Evolutionary conservation across 2,797 vertebrate species (phyloP), one percentile per base, ranked within the genome.

Genomic region (Eutrigla gurnardus): DNA sequence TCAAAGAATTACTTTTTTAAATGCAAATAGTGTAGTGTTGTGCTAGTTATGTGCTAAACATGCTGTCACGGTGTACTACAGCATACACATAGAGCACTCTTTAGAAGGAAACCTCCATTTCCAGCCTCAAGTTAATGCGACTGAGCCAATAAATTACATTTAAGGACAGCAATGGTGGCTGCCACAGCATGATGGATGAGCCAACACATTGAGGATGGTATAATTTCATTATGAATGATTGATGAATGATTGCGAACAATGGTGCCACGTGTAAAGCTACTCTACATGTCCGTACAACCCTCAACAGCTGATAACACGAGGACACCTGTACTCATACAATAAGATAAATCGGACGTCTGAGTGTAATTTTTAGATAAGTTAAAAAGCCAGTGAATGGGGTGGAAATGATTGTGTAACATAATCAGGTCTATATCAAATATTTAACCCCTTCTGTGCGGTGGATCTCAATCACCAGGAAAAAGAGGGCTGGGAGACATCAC

Each of bases 151-250:
- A 86, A 85, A 88, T 87, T 82, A 49, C 82, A 82, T 78, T 74
- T 86, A 75, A 66, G 18, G 60, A 69, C 73, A 67, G 50, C 57
- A 43, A 63, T 6, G 13, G 65, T 65, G 70, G 66, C 65, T 83
- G 39, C 10, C 60, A 70, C 78, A 58, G 74, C 3, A 49, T 81
- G 82, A 89, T 88, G 77, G 83, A 88, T 89, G 87, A 81, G 63
- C 69, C 60, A 77, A 65, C 69, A 69, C 47, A 74, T 7, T n/a
- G 43, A 66, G 70, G 68, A 81, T 47, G 66, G 68, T 86, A 83
- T 73, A 54, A 85, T 81, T 80, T 75, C 35, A 65, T 25, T 58
- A 11, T 57, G 46, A 83, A 78, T 85, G 79, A 77, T n/a, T 77
- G 60, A 81, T 81, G 75, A 81, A 65, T 62, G 53, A 80, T 65